phyloP scores from a whole-genome alignment of 2,888 invertebrate genomes.

The Geophilus truncorum region DNA sequence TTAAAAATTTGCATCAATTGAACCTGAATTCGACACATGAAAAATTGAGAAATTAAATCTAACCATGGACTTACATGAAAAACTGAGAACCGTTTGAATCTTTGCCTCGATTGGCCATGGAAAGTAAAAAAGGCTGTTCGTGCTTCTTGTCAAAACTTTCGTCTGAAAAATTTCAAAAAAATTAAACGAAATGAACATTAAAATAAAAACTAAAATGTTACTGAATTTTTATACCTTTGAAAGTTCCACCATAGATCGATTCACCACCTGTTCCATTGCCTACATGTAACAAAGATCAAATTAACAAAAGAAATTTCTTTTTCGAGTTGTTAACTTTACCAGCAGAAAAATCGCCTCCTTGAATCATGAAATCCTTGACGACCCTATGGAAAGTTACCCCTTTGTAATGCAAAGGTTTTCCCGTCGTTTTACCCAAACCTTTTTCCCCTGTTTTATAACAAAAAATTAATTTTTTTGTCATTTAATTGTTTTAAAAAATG shows the following conservation, averaged over 20 bases:
- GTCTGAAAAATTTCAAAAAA: slow-evolving; percentile 62
- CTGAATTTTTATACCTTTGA: slow-evolving; percentile 68
- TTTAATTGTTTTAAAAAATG: neutral
- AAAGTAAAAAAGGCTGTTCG: slow-evolving; percentile 81
- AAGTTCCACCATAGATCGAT: slow-evolving; percentile 94
- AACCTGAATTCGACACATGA: neutral
- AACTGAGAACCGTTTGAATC: slow-evolving; percentile 99
- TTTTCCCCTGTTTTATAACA: too few relatives aligned
- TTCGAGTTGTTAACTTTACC: slow-evolving; percentile 56
- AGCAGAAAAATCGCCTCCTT: slow-evolving; percentile 62
- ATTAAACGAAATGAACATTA: neutral
- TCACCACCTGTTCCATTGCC: slow-evolving; percentile 98
- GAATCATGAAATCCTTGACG: slow-evolving; percentile 91
- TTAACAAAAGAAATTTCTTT: neutral
- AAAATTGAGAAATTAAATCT: neutral
- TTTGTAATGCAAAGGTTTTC: slow-evolving; percentile 81
- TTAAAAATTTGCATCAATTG: neutral
- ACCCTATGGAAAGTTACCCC: slow-evolving; percentile 85
- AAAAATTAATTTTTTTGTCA: too few relatives aligned
- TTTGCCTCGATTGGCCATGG: slow-evolving; percentile 97
- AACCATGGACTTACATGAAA: slow-evolving; percentile 75
- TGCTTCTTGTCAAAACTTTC: slow-evolving; percentile 86
- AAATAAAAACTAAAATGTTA: neutral
- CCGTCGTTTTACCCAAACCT: slow-evolving; percentile 64
- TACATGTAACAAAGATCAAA: slow-evolving; percentile 60